phyloP scores from a whole-genome alignment of 2,797 vertebrate species.

The Anguilla pacifica region DNA sequence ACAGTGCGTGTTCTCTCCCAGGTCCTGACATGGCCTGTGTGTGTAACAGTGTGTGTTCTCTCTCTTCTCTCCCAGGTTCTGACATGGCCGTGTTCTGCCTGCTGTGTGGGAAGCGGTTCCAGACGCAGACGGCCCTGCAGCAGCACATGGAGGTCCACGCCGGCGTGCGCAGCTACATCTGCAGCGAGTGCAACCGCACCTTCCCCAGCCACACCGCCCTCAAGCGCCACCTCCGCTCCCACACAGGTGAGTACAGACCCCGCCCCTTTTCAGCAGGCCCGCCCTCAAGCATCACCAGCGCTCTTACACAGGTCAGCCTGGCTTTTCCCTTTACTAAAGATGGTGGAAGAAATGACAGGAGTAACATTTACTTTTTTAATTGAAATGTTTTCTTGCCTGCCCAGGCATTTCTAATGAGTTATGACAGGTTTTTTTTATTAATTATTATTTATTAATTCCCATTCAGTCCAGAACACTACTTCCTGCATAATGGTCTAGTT shows the following conservation, averaged over 20 bases:
- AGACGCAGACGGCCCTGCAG: conserved; percentile 97
- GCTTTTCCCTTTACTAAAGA: neutral
- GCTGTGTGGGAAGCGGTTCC: conserved; percentile 97
- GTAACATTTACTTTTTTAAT: too few relatives aligned
- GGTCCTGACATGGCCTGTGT: neutral
- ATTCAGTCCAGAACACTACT: neutral
- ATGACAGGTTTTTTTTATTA: neutral
- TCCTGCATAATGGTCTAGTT: neutral
- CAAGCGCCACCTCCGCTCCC: conserved; percentile 95
- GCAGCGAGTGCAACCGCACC: conserved; percentile 96
- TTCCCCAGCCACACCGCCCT: conserved; percentile 98
- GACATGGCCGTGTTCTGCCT: conserved; percentile 78
- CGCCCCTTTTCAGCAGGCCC: conserved; percentile 59
- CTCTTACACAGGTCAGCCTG: neutral
- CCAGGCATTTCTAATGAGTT: neutral
- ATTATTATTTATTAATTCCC: too few relatives aligned
- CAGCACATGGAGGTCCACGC: conserved; percentile 99
- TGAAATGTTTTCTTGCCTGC: neutral
- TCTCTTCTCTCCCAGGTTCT: neutral
- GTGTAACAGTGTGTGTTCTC: too few relatives aligned
- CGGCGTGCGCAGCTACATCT: conserved; percentile 96
- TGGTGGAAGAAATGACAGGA: neutral
- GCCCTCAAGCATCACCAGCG: neutral
- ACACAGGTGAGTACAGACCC: conserved; percentile 81
- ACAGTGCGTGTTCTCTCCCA: too few relatives aligned